A percentile compares a stretch with the other conserved stretches of the same genome.
Conservation (phyloP, 2,888 invertebrate species). For the Hirtodrosophila cameraria region DNA sequence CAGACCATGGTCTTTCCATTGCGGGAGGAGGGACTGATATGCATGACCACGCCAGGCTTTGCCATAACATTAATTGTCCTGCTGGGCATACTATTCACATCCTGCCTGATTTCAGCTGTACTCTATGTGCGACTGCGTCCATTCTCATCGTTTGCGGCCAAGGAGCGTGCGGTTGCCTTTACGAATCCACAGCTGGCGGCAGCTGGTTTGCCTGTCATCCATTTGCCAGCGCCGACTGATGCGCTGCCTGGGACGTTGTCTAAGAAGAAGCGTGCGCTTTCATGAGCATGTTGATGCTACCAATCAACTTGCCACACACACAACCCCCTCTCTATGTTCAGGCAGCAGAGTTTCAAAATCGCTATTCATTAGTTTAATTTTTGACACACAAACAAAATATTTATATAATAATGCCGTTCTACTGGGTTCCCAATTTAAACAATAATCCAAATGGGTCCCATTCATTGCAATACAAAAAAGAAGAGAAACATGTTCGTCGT, state of each 20-base stretch:
- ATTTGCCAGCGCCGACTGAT: conserved; percentile 73
- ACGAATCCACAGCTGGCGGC: conserved; percentile 82
- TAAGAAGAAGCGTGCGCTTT: conserved; percentile 80
- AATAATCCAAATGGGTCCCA: too few species aligned
- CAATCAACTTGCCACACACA: neutral
- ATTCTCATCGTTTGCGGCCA: conserved; percentile 85
- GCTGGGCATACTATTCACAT: conserved; percentile 91
- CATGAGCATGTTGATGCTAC: conserved; percentile 51
- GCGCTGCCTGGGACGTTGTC: conserved; percentile 78
- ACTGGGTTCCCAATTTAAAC: conserved; percentile 51
- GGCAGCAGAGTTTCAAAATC: conserved; percentile 14
- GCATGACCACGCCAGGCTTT: conserved; percentile 97
- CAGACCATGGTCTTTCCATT: conserved; percentile 90
- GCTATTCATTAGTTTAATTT: conserved; percentile 65
- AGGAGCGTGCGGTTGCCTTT: conserved; percentile 83
- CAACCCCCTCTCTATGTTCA: neutral
- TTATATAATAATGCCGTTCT: conserved; percentile 43
- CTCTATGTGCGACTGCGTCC: conserved; percentile 92
- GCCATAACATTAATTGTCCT: conserved; percentile 93
- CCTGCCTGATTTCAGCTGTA: conserved; percentile 93
- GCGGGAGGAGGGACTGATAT: conserved; percentile 89
- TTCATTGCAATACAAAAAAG: too few species aligned
- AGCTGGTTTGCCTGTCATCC: conserved; percentile 79
- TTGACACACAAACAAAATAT: conserved; percentile 42
- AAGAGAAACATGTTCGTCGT: too few species aligned